A percentile compares a stretch with the other conserved stretches of the same genome.
Conservation (phyloP, 2,797 vertebrate genomes). For the Nasua narica region DNA sequence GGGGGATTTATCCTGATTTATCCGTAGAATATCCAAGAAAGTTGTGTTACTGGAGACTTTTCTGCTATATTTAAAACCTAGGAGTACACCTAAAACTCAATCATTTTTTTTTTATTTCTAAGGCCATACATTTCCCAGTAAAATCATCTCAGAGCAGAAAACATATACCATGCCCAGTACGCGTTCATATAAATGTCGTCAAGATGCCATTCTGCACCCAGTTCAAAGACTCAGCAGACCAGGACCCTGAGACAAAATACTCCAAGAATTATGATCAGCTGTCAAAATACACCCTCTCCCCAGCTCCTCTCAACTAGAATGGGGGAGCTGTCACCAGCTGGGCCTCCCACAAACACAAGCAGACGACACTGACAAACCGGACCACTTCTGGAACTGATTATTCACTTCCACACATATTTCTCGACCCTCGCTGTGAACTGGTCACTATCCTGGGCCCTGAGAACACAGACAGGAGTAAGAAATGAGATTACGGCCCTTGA, state of each 20-base stretch:
- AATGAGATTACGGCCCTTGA: neutral
- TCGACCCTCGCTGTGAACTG: neutral
- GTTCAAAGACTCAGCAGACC: conserved; percentile 20
- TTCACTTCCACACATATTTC: neutral
- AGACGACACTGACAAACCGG: conserved; percentile 10
- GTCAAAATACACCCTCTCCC: conserved; percentile 44
- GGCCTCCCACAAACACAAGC: neutral
- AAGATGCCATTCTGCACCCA: conserved; percentile 36
- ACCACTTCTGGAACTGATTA: conserved; percentile 15
- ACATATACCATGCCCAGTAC: neutral
- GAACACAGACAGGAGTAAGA: neutral
- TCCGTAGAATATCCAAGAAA: neutral
- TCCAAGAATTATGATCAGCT: conserved; percentile 47
- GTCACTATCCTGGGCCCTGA: neutral
- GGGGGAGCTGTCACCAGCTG: neutral
- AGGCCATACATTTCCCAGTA: conserved; percentile 1
- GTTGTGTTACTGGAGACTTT: neutral
- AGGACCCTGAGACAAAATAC: conserved; percentile 31
- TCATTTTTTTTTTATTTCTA: conserved; percentile 37
- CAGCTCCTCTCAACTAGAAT: neutral
- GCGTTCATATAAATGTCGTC: neutral
- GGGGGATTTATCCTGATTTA: neutral
- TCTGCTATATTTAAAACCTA: neutral
- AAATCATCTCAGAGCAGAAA: conserved; percentile 28
- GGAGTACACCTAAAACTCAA: neutral